A percentile compares a stretch with the other conserved stretches of the same genome.
Conservation (phyloP, 2,797 vertebrate species). For the Paramormyrops hopkinsi region DNA sequence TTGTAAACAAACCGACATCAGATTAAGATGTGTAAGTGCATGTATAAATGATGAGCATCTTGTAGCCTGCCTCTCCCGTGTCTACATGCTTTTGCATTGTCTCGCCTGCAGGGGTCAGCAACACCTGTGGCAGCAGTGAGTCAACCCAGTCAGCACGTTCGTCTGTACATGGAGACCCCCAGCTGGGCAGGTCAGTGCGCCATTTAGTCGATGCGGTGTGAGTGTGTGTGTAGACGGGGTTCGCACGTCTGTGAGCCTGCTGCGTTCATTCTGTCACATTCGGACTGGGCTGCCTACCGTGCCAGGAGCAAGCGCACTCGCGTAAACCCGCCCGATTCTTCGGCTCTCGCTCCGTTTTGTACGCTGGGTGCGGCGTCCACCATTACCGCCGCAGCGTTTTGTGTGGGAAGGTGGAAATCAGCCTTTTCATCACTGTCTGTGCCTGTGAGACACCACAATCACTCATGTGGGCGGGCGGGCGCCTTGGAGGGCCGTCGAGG, state of each 20-base stretch:
- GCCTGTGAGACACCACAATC: slow-evolving; percentile 15
- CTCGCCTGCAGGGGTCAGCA: slow-evolving; percentile 34
- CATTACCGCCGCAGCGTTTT: not conserved
- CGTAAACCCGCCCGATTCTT: not conserved
- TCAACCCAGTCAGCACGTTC: slow-evolving; percentile 29
- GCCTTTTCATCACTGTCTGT: slow-evolving; percentile 23
- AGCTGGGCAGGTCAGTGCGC: slow-evolving; percentile 50
- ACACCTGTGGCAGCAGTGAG: slow-evolving; percentile 36
- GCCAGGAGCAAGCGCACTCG: not conserved
- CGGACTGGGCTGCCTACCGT: not conserved
- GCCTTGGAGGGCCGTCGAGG: not conserved
- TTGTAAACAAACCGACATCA: not conserved
- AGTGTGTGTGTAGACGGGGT: not conserved
- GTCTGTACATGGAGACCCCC: slow-evolving; percentile 53
- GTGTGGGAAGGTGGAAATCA: slow-evolving; percentile 19
- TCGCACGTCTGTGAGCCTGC: not conserved
- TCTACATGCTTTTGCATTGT: slow-evolving; percentile 26
- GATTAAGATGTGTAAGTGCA: not conserved
- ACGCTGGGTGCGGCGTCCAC: not conserved
- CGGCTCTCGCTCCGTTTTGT: not conserved
- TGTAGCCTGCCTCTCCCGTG: not conserved
- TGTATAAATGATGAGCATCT: not conserved
- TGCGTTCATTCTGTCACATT: not conserved
- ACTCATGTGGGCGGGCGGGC: not conserved
- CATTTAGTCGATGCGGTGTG: slow-evolving; percentile 16